A percentile compares a stretch with the other conserved stretches of the same genome.
phyloP scores from a whole-genome alignment of 2,888 invertebrate species.

The Luperina testacea region DNA sequence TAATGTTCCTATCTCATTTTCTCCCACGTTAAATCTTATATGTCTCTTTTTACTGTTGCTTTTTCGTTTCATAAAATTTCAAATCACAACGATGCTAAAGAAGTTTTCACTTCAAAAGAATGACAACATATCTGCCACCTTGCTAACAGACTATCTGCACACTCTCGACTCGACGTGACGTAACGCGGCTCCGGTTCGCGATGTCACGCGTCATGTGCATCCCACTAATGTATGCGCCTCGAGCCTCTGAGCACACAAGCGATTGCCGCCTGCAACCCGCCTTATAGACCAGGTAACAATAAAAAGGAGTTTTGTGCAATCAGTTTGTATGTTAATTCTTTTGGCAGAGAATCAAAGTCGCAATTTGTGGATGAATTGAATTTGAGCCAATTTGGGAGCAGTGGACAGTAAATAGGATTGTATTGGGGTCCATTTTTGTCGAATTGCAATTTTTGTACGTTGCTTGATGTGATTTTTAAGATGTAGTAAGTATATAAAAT shows the following conservation, averaged over 20 bases:
- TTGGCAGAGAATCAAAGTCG: conserved; percentile 58
- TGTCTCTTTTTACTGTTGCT: too few species aligned
- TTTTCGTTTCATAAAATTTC: too few species aligned
- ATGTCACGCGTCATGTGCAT: conserved; percentile 34
- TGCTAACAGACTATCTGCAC: conserved; percentile 20
- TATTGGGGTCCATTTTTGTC: conserved; percentile 17
- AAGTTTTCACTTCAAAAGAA: too few species aligned
- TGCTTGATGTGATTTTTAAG: neutral
- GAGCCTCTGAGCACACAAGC: conserved; percentile 30
- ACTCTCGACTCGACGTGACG: conserved; percentile 12
- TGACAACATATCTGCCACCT: conserved; percentile 1
- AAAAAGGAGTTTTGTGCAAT: conserved; percentile 42
- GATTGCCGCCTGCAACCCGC: conserved; percentile 20
- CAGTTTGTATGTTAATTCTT: conserved; percentile 53
- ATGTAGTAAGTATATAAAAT: neutral
- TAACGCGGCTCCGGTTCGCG: conserved; percentile 18
- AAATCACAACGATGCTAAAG: too few species aligned
- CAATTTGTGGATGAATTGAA: conserved; percentile 52
- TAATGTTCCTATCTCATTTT: too few species aligned
- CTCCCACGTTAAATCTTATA: too few species aligned
- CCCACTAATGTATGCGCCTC: conserved; percentile 37
- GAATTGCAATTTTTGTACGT: conserved; percentile 13
- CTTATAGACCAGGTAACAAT: conserved; percentile 26
- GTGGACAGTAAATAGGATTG: conserved; percentile 45
- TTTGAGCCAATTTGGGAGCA: conserved; percentile 48